These are phyloP conservation scores for Leptopilina boulardi DNA, from an alignment of 1,140 invertebrate species.

Conservation along the genomic window DNA sequence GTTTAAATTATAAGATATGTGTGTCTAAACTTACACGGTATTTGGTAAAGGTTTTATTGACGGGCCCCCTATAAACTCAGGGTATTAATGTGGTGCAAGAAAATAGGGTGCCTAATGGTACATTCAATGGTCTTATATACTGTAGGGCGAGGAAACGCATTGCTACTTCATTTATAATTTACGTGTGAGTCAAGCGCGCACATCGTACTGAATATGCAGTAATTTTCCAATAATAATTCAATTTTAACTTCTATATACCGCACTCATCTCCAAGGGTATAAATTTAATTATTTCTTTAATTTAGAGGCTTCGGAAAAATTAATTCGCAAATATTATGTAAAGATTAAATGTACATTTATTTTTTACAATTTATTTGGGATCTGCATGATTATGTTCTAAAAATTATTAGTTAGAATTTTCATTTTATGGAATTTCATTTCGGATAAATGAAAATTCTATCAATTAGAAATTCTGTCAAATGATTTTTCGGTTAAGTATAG, in stretches of 20 bases:
- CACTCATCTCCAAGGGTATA: not conserved
- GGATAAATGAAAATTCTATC: too few species aligned
- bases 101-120: constrained; percentile 40
- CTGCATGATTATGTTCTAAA: too few species aligned
- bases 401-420: too few species aligned
- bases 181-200: constrained; percentile 49
- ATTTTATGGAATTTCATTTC: too few species aligned
- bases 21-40: not conserved
- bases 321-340: not conserved
- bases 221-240: constrained; percentile 37
- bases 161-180: constrained; percentile 53
- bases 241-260: not conserved
- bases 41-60: constrained; percentile 4
- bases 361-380: too few species aligned
- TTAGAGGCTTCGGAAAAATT: not conserved
- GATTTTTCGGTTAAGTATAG: too few species aligned
- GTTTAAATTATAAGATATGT: not conserved
- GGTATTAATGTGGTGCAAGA: constrained; percentile 26
- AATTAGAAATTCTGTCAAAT: too few species aligned
- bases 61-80: not conserved
- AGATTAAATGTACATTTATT: too few species aligned
- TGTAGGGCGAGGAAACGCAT: constrained; percentile 44
- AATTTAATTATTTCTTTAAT: not conserved
- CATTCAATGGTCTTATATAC: constrained; percentile 35
- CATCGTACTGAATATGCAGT: constrained; percentile 34